Evolutionary conservation across 2,113 vertebrate species (phyloP).

Genomic region (Microcebus murinus): DNA sequence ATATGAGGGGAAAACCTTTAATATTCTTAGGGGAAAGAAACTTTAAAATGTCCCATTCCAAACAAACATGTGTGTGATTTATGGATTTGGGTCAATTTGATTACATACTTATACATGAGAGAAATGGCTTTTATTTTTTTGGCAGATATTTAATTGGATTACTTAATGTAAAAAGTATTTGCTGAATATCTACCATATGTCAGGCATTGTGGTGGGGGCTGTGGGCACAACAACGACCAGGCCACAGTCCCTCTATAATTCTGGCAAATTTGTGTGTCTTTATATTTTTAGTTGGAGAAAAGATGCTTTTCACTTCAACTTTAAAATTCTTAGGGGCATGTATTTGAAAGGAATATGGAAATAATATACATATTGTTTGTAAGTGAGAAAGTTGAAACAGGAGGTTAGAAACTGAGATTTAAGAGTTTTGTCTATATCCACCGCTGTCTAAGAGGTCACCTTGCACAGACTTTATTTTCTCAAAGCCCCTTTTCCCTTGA

Average conservation of each 20-base stretch:
- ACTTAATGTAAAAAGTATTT: slow-evolving; percentile 22
- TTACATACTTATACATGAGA: not conserved
- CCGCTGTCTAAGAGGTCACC: not conserved
- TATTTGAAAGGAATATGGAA: slow-evolving; percentile 46
- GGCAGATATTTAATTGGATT: not conserved
- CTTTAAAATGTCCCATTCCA: not conserved
- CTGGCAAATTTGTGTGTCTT: not conserved
- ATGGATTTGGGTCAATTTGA: slow-evolving; percentile 37
- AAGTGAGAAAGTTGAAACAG: not conserved
- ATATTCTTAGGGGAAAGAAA: not conserved
- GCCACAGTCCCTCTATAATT: not conserved
- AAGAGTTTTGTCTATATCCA: not conserved
- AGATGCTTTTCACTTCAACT: slow-evolving; percentile 31
- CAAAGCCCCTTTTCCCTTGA: not conserved
- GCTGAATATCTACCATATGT: not conserved
- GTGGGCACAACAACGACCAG: not conserved
- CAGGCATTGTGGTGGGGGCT: not conserved
- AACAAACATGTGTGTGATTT: slow-evolving; percentile 1
- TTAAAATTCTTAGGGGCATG: not conserved
- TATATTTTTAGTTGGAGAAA: slow-evolving; percentile 16
- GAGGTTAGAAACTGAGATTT: not conserved
- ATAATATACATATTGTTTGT: not conserved
- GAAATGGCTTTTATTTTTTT: not conserved
- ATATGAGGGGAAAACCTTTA: not conserved
- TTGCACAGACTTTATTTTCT: not conserved